Conservation (phyloP, 2,888 invertebrate species). For the Hirtodrosophila cameraria region DNA sequence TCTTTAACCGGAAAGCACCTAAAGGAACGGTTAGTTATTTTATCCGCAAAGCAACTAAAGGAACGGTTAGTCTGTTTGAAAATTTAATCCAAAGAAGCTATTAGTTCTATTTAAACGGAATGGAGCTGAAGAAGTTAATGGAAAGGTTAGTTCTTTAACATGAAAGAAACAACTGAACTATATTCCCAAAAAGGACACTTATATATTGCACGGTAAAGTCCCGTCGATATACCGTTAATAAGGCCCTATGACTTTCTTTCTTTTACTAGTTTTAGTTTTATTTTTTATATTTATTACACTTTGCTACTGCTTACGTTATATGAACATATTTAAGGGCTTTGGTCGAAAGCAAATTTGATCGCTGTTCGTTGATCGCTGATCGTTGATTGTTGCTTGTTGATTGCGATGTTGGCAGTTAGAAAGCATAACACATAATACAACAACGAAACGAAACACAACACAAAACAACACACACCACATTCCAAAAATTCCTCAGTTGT, state of each 20-base stretch:
- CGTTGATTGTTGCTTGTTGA: conserved; percentile 10
- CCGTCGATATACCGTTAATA: neutral
- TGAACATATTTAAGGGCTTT: conserved; percentile 30
- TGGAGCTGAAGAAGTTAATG: too few species aligned
- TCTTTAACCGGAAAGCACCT: too few species aligned
- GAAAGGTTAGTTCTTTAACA: too few species aligned
- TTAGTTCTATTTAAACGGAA: too few species aligned
- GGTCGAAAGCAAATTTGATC: conserved; percentile 31
- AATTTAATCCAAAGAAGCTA: too few species aligned
- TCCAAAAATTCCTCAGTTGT: conserved; percentile 52
- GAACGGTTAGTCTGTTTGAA: too few species aligned
- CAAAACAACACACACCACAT: conserved; percentile 26
- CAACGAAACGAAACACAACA: conserved; percentile 8
- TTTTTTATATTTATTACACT: conserved; percentile 21
- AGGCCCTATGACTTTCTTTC: neutral
- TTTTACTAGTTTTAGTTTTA: conserved; percentile 18
- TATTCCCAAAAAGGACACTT: too few species aligned
- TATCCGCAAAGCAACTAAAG: too few species aligned
- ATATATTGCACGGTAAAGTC: too few species aligned
- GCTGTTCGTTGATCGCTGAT: conserved; percentile 33
- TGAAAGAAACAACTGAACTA: too few species aligned
- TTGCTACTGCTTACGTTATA: conserved; percentile 4
- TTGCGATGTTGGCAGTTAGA: conserved; percentile 66
- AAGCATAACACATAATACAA: conserved; percentile 63
- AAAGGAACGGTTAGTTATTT: too few species aligned